These are phyloP conservation scores for Pollicipes pollicipes DNA, from an alignment of 1,140 invertebrate species.

Conservation along the genomic window DNA sequence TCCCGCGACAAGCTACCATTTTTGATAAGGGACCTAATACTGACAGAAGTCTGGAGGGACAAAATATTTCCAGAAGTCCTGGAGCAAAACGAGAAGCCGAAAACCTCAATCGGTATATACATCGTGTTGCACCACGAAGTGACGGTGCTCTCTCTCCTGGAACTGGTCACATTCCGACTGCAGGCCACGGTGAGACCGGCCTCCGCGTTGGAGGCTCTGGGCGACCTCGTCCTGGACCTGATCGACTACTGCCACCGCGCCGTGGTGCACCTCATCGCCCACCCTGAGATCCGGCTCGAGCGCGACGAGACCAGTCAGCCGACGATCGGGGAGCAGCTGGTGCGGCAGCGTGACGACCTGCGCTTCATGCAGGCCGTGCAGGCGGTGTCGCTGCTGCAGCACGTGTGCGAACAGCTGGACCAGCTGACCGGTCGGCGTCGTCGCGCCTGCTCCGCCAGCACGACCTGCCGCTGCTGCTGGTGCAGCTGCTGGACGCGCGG, in stretches of 20 bases:
- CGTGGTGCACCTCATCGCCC: constrained; percentile 29
- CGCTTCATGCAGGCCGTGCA: neutral
- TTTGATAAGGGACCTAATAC: neutral
- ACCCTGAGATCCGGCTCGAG: neutral
- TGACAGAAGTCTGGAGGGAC: neutral
- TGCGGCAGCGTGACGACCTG: neutral
- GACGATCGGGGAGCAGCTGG: neutral
- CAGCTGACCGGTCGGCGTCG: constrained; percentile 15
- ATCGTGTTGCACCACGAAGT: neutral
- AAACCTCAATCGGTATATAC: neutral
- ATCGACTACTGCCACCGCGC: constrained; percentile 48
- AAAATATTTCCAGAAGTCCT: neutral
- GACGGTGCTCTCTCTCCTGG: neutral
- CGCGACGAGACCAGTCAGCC: neutral
- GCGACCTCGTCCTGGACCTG: constrained; percentile 47
- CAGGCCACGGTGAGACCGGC: neutral
- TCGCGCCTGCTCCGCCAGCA: constrained; percentile 16
- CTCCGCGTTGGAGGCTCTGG: constrained; percentile 34
- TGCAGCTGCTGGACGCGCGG: constrained; percentile 40
- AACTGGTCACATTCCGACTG: neutral
- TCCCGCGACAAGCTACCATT: neutral
- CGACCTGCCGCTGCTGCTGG: constrained; percentile 44
- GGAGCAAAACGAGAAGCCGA: neutral
- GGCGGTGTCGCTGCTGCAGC: constrained; percentile 44
- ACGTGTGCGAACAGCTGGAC: constrained; percentile 28